Base-by-base conservation (phyloP, 1,140 invertebrate species). In the Leucophenga varia region DNA sequence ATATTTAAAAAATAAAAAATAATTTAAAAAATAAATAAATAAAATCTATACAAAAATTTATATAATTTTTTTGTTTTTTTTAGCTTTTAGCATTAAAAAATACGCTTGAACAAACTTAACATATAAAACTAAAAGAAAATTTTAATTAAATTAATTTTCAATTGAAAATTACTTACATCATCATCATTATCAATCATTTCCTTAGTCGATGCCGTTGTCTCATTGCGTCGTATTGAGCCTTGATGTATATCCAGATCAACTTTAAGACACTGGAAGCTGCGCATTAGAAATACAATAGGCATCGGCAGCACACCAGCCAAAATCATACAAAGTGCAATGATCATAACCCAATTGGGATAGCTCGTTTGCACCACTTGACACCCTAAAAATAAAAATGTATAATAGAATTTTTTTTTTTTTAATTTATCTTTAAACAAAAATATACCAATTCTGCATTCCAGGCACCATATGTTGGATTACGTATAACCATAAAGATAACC, bases 121-220 rank as follows among this genome's bases (percentile, higher is more conserved):
- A 13, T 19, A 18, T 39, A 41, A 16, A 41, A 22, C 35, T 25
- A 45, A 43, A 41, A 41, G 13, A 43, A 43, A 35, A 16, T 28
- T 42, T 28, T 42, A 31, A 8, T 14, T 12, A 1, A 4, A 1
- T 5, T 10, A 6, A 10, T 19, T n/a, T n/a, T 16, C 32, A 6
- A 25, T 8, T 6, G 17, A 17, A 25, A 30, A 16, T 16, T 19
- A 87, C 87, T 88, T 75, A 92, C 89, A 77, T 93, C 91, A 59
- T 90, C 88, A 70, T 92, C 90, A 20, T 82, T 85, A 55, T 81
- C 81, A 79, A 93, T 92, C 90, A 93, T 93, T 75, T 91, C 89
- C 74, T 91, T 91, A n/a, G 91, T 93, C 2, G 90, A 93, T 10
- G 91, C 89, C 0, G 91, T 92, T 9, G 91, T 93, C 61, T 93